phyloP scores from a whole-genome alignment of 2,888 invertebrate species.

The Drosophila hamatofila region DNA sequence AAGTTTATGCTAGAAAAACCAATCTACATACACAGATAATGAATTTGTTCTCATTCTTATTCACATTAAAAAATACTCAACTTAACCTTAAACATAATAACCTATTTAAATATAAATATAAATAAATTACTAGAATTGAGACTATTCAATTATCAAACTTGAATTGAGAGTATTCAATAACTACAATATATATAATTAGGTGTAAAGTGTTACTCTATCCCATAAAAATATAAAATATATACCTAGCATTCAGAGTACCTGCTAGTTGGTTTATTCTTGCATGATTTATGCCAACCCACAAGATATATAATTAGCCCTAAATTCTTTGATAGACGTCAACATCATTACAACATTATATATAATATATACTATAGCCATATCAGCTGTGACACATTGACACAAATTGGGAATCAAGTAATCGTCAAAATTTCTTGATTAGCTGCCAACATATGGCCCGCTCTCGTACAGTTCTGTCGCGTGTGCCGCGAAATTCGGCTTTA shows the following conservation, averaged over 20 bases:
- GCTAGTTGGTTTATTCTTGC: background rate
- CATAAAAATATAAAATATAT: background rate
- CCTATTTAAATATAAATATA: too few species aligned
- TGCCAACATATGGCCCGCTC: slow-evolving; percentile 20
- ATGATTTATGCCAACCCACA: background rate
- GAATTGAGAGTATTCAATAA: too few species aligned
- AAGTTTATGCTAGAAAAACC: too few species aligned
- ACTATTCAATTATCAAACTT: too few species aligned
- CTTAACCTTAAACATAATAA: too few species aligned
- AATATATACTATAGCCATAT: background rate
- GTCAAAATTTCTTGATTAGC: slow-evolving; percentile 32
- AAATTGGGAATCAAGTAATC: slow-evolving; percentile 28
- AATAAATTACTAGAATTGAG: too few species aligned
- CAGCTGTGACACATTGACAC: slow-evolving; percentile 38
- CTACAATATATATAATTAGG: too few species aligned
- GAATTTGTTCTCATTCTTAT: too few species aligned
- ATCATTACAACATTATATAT: background rate
- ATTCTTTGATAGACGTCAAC: background rate
- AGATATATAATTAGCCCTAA: slow-evolving; percentile 16
- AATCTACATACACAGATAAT: too few species aligned
- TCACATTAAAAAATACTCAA: too few species aligned
- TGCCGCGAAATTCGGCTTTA: slow-evolving; percentile 24
- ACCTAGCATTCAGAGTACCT: background rate
- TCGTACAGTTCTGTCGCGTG: background rate
- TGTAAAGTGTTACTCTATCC: too few species aligned